phyloP scores from a whole-genome alignment of 2,113 vertebrate genomes.

The Lathamus discolor region DNA sequence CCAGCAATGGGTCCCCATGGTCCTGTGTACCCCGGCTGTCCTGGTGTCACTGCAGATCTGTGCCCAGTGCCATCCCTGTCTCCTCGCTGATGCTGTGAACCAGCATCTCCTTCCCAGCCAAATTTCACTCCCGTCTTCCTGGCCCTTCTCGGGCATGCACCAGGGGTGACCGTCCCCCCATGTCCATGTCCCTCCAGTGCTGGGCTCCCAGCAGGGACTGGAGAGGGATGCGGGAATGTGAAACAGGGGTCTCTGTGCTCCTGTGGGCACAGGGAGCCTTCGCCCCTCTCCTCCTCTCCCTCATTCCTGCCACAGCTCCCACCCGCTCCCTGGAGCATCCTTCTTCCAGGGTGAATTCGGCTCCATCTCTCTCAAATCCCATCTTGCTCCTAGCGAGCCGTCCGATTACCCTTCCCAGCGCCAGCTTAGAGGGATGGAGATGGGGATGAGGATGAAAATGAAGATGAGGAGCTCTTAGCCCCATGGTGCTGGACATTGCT shows the following conservation, averaged over 20 bases:
- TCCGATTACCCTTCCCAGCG: neutral
- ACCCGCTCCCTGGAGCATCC: neutral
- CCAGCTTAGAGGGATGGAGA: neutral
- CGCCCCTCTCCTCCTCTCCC: neutral
- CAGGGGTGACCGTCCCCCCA: rapidly evolving
- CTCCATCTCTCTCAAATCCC: neutral
- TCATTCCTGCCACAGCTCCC: neutral
- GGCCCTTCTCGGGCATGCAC: neutral
- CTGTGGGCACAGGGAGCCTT: rapidly evolving
- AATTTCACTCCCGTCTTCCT: no score
- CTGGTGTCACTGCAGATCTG: rapidly evolving
- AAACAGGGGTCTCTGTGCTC: rapidly evolving
- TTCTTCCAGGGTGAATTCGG: neutral
- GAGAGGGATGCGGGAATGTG: neutral
- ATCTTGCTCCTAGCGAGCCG: neutral
- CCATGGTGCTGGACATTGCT: rapidly evolving
- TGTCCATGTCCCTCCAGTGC: rapidly evolving
- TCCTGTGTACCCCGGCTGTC: neutral
- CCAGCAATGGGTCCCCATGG: rapidly evolving
- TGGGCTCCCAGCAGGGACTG: neutral
- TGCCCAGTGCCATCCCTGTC: neutral
- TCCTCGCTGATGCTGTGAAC: rapidly evolving
- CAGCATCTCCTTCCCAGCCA: neutral
- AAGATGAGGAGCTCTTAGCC: neutral
- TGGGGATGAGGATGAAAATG: neutral